phyloP scores from a whole-genome alignment of 2,113 vertebrate genomes.

The Calyptommatus sinebrachiatus region DNA sequence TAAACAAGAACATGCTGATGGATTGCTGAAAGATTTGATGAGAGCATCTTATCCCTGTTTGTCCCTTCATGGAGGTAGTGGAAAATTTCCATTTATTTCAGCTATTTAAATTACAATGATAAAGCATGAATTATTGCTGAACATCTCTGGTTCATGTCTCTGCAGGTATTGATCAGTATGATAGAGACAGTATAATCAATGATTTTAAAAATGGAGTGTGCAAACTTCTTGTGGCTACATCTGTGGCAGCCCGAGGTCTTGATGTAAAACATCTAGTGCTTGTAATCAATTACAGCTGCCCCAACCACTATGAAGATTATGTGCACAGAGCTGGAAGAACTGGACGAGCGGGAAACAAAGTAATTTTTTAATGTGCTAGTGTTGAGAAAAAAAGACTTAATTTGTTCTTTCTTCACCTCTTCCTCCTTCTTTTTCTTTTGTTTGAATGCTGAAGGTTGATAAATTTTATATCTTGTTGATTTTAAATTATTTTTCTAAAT shows the following conservation, averaged over 20 bases:
- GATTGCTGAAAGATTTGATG: slow-evolving; percentile 93
- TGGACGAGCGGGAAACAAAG: slow-evolving; percentile 95
- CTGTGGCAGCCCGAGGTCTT: slow-evolving; percentile 92
- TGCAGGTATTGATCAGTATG: slow-evolving; percentile 96
- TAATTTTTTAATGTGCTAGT: slow-evolving; percentile 44
- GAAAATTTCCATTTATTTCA: slow-evolving; percentile 11
- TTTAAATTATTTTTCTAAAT: background rate
- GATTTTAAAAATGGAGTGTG: slow-evolving; percentile 97
- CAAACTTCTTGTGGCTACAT: slow-evolving; percentile 94
- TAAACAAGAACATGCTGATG: slow-evolving; percentile 96
- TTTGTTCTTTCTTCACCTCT: too few species aligned
- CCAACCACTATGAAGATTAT: slow-evolving; percentile 98
- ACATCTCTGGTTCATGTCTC: slow-evolving; percentile 17
- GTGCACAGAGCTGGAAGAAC: slow-evolving; percentile 95
- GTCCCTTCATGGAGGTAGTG: slow-evolving; percentile 96
- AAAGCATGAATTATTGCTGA: background rate
- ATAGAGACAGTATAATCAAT: slow-evolving; percentile 97
- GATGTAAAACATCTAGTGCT: slow-evolving; percentile 97
- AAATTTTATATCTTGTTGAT: background rate
- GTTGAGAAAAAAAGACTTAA: too few species aligned
- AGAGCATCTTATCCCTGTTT: slow-evolving; percentile 97
- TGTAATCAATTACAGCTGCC: slow-evolving; percentile 95
- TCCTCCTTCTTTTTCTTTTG: too few species aligned
- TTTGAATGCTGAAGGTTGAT: background rate
- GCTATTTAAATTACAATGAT: background rate